These are phyloP conservation scores for Falcunculus frontatus DNA, from an alignment of 2,113 vertebrate genomes.

Conservation along the genomic window DNA sequence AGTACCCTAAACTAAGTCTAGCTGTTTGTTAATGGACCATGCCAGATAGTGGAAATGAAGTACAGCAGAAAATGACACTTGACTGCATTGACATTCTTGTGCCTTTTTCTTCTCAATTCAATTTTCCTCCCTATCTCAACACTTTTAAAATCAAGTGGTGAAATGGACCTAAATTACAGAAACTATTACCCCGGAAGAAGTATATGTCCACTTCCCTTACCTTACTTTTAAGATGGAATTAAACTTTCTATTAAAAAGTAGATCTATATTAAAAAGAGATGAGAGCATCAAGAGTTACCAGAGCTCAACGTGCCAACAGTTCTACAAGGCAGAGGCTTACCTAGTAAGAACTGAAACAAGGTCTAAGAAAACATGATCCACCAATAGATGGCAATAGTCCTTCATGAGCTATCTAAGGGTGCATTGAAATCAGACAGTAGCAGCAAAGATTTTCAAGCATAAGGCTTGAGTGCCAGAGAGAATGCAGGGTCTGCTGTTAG, in stretches of 20 bases:
- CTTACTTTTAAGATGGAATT: background rate
- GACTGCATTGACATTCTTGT: background rate
- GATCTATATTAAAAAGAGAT: background rate
- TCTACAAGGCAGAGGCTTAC: background rate
- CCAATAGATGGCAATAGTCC: slow-evolving; percentile 23
- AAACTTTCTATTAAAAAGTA: background rate
- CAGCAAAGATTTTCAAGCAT: background rate
- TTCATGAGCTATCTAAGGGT: background rate
- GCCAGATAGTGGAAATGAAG: background rate
- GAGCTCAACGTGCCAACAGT: background rate
- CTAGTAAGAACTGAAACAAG: background rate
- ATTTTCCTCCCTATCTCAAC: background rate
- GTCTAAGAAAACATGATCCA: background rate
- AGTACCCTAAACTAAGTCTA: background rate
- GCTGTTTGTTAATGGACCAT: background rate
- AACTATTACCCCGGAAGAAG: background rate
- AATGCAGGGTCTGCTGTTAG: background rate
- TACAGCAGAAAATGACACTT: background rate
- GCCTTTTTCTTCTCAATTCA: background rate
- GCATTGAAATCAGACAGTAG: background rate
- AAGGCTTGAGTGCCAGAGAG: background rate
- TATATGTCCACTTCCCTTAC: background rate
- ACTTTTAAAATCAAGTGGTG: background rate
- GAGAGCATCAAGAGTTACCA: background rate
- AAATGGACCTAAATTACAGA: background rate